Base-by-base conservation (phyloP, 2,888 invertebrate genomes). In the Platerodrilus igneus region DNA sequence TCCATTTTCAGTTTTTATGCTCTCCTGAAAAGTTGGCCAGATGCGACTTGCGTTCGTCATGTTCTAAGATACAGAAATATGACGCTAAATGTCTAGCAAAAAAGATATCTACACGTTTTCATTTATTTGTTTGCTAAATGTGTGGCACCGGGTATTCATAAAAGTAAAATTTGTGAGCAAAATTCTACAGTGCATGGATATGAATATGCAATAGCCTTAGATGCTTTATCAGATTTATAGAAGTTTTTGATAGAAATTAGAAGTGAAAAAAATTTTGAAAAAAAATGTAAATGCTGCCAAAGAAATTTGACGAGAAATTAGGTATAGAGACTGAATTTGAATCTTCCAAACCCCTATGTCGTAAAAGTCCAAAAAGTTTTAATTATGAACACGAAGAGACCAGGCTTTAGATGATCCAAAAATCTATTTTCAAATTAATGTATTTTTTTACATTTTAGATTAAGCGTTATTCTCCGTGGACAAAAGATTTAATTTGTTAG, bases 191-290 rank as follows among this genome's bases (percentile, higher is more conserved):
- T 39, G 37, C 34, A 19, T 31, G 26, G 20, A 35, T 38, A 50
- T 44, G 39, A 51, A 50, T 45, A 45, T 49, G 35, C 48, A 50
- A 50, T 48, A 29, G 39, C 47, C 46, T 38, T 37, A 44, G 41
- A 50, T 46, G 44, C 48, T 38, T 50, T 50, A 42, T 37, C 40
- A 10, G 37, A 50, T 41, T 43, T 49, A n/a, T n/a, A 40, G 45
- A 38, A 32, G 27, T 49, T 47, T 45, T 39, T 51, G 34, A 44
- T 31, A 45, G 34, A 47, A 43, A 38, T 43, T 42, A 44, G 47
- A 45, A 37, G 39, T 17, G 41, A 47, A 37, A 30, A 10, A 31
- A 47, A 32, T 44, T 48, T 48, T 37, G 37, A 40, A 21, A 28
- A n/a, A 46, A 44, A 43, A 42, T 47, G 37, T 49, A 14, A 18